Percentiles rank a stretch among this genome's conserved stretches.
These are phyloP conservation scores for Serilophus lunatus DNA, from an alignment of 2,113 vertebrate species.

Conservation along the genomic window DNA sequence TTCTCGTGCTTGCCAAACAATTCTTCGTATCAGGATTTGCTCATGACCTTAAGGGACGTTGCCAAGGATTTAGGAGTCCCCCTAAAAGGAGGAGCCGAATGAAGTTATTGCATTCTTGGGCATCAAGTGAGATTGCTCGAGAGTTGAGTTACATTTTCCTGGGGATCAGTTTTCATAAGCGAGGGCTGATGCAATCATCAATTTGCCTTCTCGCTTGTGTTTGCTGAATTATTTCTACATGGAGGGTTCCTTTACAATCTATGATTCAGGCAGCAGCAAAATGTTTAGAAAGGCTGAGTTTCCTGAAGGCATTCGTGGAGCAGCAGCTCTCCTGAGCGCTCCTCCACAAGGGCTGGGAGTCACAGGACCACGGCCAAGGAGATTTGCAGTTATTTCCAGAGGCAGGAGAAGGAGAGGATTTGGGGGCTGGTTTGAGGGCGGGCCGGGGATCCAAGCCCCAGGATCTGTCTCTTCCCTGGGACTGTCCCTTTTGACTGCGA, in stretches of 20 bases:
- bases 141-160: conserved; percentile 46
- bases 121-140: conserved; percentile 15
- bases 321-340: not conserved
- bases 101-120: conserved; percentile 38
- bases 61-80: conserved; percentile 61
- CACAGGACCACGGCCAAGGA: not conserved
- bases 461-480: not conserved
- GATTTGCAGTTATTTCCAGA: not conserved
- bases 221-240: not conserved
- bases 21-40: conserved; percentile 42
- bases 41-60: conserved; percentile 60
- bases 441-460: not conserved
- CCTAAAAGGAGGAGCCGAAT: conserved; percentile 51
- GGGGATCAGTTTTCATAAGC: conserved; percentile 42
- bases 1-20: conserved; percentile 28
- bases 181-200: conserved; percentile 40
- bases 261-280: not conserved
- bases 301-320: not conserved
- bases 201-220: not conserved
- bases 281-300: not conserved
- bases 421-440: not conserved
- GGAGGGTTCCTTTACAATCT: not conserved
- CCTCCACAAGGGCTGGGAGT: not conserved
- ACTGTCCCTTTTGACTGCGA: not conserved
- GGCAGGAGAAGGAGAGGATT: not conserved